These are phyloP conservation scores for Pipistrellus pipistrellus DNA, from an alignment of 2,797 vertebrate genomes.

Conservation along the genomic window DNA sequence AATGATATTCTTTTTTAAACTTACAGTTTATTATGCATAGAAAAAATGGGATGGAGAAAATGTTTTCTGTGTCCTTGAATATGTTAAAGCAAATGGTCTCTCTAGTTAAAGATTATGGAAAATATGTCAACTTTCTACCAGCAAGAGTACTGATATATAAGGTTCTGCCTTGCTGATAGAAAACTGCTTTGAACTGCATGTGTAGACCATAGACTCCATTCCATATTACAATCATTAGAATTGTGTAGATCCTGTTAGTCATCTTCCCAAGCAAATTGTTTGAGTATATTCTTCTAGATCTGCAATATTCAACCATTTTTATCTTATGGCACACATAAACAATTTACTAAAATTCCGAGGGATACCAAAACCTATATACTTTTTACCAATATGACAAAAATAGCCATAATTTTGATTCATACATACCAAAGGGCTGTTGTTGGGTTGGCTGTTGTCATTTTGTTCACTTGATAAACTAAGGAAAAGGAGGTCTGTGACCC, in stretches of 20 bases:
- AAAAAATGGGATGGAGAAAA: neutral
- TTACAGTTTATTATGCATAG: slow-evolving; percentile 4
- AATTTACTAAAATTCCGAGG: neutral
- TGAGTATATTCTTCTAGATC: neutral
- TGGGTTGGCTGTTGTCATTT: neutral
- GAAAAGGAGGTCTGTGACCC: neutral
- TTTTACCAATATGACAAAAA: neutral
- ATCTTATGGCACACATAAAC: neutral
- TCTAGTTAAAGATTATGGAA: slow-evolving; percentile 20
- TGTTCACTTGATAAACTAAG: neutral
- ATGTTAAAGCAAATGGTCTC: slow-evolving; percentile 54
- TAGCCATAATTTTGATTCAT: neutral
- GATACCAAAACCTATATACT: neutral
- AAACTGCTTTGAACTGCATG: neutral
- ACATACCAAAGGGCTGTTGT: neutral
- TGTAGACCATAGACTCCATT: neutral
- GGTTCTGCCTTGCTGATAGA: neutral
- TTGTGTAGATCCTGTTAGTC: neutral
- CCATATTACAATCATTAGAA: slow-evolving; percentile 52
- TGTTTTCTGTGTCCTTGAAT: slow-evolving; percentile 56
- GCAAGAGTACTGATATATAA: neutral
- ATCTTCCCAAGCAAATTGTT: neutral
- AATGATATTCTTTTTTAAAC: slow-evolving; percentile 29
- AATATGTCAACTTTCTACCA: neutral
- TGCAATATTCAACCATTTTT: neutral